Percentiles rank a stretch among this genome's conserved stretches.
Evolutionary conservation across 1,140 invertebrate genomes (phyloP).

Genomic region (Pristionchus pacificus): DNA sequence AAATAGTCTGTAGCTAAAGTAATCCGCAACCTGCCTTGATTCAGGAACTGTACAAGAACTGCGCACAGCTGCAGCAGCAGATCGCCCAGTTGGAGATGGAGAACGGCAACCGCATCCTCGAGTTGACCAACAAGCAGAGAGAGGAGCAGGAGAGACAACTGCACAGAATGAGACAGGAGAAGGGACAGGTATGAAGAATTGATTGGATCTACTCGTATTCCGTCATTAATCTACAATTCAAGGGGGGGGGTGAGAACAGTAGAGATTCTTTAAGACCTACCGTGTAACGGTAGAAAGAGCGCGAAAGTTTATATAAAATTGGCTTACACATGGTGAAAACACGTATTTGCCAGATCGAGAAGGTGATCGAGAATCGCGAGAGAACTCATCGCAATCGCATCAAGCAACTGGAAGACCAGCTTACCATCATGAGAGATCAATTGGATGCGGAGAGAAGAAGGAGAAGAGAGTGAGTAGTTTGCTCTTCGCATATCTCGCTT

Average conservation of each 20-base stretch:
- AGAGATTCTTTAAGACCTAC: too few relatives aligned
- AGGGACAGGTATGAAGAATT: conserved; percentile 41
- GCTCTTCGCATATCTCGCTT: neutral
- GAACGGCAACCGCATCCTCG: conserved; percentile 55
- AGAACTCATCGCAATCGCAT: conserved; percentile 46
- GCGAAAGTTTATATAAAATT: too few relatives aligned
- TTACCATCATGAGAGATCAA: conserved; percentile 48
- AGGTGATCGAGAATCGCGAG: conserved; percentile 54
- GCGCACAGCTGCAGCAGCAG: conserved; percentile 56
- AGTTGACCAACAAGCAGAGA: conserved; percentile 53
- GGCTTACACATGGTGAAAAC: too few relatives aligned
- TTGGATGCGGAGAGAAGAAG: conserved; percentile 50
- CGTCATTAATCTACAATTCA: too few relatives aligned
- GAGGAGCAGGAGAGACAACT: conserved; percentile 56
- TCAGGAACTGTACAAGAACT: conserved; percentile 55
- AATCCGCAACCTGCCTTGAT: too few relatives aligned
- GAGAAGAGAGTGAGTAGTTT: conserved; percentile 23
- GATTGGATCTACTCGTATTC: neutral
- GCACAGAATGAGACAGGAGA: conserved; percentile 45
- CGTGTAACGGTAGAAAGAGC: too few relatives aligned
- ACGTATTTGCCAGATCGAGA: conserved; percentile 55
- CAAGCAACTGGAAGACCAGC: conserved; percentile 51
- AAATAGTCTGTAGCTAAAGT: too few relatives aligned
- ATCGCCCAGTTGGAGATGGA: conserved; percentile 57
- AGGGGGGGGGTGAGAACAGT: too few relatives aligned